Percentiles rank a stretch among this genome's conserved stretches.
phyloP scores from a whole-genome alignment of 2,888 invertebrate genomes.

The Cerceris ruficornis region DNA sequence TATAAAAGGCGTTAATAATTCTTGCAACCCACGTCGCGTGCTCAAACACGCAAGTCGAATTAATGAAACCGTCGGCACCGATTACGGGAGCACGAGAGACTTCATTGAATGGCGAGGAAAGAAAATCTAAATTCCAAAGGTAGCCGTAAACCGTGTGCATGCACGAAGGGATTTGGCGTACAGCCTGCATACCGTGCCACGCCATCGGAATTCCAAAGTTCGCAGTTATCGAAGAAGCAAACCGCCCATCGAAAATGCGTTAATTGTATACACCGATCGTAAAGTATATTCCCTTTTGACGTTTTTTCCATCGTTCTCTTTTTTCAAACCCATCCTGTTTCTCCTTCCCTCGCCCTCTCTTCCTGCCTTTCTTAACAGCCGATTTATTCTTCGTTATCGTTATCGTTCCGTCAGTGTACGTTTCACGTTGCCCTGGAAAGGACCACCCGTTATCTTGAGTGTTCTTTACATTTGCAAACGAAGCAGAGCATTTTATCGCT shows the following conservation, averaged over 20 bases:
- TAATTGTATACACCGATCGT: conserved; percentile 38
- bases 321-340: neutral
- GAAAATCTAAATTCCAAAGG: conserved; percentile 52
- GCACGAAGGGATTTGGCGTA: conserved; percentile 52
- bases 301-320: neutral
- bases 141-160: conserved; percentile 21
- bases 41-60: conserved; percentile 33
- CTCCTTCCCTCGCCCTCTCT: neutral
- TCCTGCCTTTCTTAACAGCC: neutral
- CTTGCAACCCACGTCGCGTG: no score
- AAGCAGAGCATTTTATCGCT: neutral
- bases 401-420: conserved; percentile 40
- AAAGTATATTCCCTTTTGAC: conserved; percentile 5
- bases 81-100: conserved; percentile 8
- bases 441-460: conserved; percentile 4
- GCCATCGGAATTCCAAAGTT: conserved; percentile 57
- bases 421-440: conserved; percentile 23
- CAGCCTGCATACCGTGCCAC: conserved; percentile 54
- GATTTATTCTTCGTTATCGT: conserved; percentile 43
- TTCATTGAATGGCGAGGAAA: conserved; percentile 28
- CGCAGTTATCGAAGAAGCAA: conserved; percentile 40
- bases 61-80: conserved; percentile 34
- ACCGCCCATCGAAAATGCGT: conserved; percentile 43
- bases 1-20: no score
- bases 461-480: neutral